Base-by-base conservation (phyloP, 2,888 invertebrate genomes). In the Doris montereyensis region DNA sequence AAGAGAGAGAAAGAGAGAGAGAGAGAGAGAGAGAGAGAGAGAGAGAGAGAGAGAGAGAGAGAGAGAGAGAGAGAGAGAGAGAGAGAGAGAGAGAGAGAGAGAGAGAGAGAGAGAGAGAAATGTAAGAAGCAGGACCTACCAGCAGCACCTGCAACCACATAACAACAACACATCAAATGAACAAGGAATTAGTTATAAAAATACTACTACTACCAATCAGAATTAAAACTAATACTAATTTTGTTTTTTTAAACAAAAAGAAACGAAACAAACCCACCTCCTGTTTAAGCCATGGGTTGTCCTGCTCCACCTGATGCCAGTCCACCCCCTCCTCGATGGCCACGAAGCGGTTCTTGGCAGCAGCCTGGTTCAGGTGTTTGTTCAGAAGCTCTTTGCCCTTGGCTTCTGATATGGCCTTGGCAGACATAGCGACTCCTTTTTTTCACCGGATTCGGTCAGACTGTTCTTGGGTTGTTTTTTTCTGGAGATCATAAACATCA, bases 351-450 rank as follows among this genome's bases (percentile, higher is more conserved):
- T 96, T 96, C 88, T 94, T 95, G 41, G 86, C 83, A 3, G 89
- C 87, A 77, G 94, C 94, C 73, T 94, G 93, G 30, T 93, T 94
- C 90, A 96, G 94, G 72, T 85, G 86, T 89, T 95, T 95, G 92
- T 97, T 97, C 82, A 98, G 94, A 75, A 98, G 93, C 89, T 95
- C 95, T 92, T 98, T 98, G 87, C 98, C 98, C 76, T 96, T 95
- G 83, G 96, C 97, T 93, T 98, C 98, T 90, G 95, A 94, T 89
- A 98, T 97, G 79, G 98, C 98, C 93, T 98, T 98, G 76, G 98
- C 98, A 85, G 98, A 97, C 98, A 98, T 98, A n/a, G n/a, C n/a
- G n/a, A n/a, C n/a, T n/a, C n/a, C n/a, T n/a, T n/a, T n/a, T n/a
- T n/a, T n/a, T n/a, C n/a, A n/a, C n/a, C n/a, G n/a, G n/a, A n/a